phyloP scores from a whole-genome alignment of 2,888 invertebrate genomes.

The Nematopogon swammerdamellus region DNA sequence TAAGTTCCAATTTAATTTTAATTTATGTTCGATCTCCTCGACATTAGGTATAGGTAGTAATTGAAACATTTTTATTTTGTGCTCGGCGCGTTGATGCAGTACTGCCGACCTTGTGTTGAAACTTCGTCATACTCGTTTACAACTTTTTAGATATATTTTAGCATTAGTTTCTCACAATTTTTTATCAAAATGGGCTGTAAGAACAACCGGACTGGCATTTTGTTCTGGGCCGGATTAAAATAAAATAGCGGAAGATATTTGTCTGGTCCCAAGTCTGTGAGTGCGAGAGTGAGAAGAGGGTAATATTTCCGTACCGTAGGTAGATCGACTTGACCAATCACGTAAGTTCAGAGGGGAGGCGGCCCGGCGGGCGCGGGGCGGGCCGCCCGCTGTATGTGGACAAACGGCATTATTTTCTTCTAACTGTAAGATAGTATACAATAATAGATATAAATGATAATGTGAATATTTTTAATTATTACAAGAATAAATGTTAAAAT shows the following conservation, averaged over 20 bases:
- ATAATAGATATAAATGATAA: conserved; percentile 62
- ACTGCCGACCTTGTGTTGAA: too few relatives aligned
- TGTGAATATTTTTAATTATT: conserved; percentile 65
- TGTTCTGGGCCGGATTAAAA: too few relatives aligned
- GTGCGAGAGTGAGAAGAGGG: conserved; percentile 18
- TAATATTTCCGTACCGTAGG: conserved; percentile 22
- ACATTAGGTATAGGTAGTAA: background rate
- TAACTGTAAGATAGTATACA: conserved; percentile 53
- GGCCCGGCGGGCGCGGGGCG: conserved; percentile 5
- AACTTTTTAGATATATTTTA: too few relatives aligned
- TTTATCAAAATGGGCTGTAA: too few relatives aligned
- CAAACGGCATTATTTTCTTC: conserved; percentile 54
- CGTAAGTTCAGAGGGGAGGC: conserved; percentile 28
- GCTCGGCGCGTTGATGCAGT: too few relatives aligned
- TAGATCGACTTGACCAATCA: conserved; percentile 52
- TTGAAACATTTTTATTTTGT: too few relatives aligned
- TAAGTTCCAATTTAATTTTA: background rate
- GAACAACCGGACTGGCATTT: too few relatives aligned
- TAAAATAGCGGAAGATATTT: too few relatives aligned
- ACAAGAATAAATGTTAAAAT: conserved; percentile 61
- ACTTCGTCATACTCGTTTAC: too few relatives aligned
- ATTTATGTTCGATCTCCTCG: background rate
- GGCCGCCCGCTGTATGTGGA: conserved; percentile 28
- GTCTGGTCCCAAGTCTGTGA: too few relatives aligned
- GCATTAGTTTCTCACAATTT: too few relatives aligned